Conservation (phyloP, 1,140 invertebrate genomes). For the Cotesia vestalis region DNA sequence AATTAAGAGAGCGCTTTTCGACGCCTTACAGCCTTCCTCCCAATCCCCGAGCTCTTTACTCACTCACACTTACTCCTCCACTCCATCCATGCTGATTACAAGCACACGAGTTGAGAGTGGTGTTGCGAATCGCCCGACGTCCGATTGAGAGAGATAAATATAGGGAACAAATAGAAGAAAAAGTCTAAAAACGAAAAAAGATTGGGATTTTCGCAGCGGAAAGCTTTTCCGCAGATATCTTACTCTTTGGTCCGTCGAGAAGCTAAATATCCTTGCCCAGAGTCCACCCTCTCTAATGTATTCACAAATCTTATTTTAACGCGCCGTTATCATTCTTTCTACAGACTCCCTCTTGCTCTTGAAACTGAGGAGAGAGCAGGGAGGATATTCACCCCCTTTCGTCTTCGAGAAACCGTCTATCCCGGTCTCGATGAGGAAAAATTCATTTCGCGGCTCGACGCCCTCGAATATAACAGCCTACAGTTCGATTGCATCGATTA, state of each 20-base stretch:
- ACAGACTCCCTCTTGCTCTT: slow-evolving; percentile 28
- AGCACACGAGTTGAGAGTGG: slow-evolving; percentile 17
- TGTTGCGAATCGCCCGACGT: slow-evolving; percentile 28
- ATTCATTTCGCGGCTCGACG: slow-evolving; percentile 45
- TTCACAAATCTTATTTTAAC: slow-evolving; percentile 47
- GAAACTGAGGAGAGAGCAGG: neutral
- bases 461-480: slow-evolving; percentile 27
- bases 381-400: neutral
- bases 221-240: slow-evolving; percentile 31
- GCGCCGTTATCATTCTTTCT: slow-evolving; percentile 42
- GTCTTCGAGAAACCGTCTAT: neutral
- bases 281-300: slow-evolving; percentile 43
- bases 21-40: slow-evolving; percentile 26
- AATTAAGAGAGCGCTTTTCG: slow-evolving; percentile 39
- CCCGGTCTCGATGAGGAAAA: slow-evolving; percentile 25
- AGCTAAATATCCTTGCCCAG: neutral
- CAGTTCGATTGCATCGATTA: slow-evolving; percentile 39
- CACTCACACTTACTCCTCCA: slow-evolving; percentile 1
- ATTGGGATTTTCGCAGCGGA: slow-evolving; percentile 5
- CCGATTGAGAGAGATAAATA: slow-evolving; percentile 42
- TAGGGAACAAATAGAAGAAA: neutral
- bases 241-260: slow-evolving; percentile 8
- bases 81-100: slow-evolving; percentile 34
- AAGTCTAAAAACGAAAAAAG: too few species aligned
- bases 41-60: too few species aligned